These are phyloP conservation scores for Sphaeramia orbicularis DNA, from an alignment of 2,797 vertebrate genomes.

Conservation along the genomic window DNA sequence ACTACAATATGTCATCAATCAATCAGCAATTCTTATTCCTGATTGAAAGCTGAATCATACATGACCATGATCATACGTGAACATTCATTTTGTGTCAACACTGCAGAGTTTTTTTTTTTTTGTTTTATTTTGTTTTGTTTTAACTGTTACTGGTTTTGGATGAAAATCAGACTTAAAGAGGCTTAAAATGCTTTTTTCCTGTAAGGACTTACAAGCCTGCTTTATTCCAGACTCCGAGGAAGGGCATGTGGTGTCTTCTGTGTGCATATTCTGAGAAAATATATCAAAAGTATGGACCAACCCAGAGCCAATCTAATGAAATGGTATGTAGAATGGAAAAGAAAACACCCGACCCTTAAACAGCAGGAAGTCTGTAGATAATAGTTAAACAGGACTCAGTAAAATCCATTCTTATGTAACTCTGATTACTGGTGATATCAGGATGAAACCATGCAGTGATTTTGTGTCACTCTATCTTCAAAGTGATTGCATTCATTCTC, in stretches of 20 bases:
- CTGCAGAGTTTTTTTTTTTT: no score
- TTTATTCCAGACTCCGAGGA: slow-evolving; percentile 16
- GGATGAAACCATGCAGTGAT: slow-evolving; percentile 42
- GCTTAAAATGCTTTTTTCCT: neutral
- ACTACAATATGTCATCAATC: no score
- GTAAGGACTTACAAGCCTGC: slow-evolving; percentile 49
- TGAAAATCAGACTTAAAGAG: neutral
- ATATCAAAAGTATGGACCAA: slow-evolving; percentile 25
- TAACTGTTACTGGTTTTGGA: no score
- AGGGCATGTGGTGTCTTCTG: slow-evolving; percentile 33
- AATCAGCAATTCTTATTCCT: no score
- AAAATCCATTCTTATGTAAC: slow-evolving; percentile 17
- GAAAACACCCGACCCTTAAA: slow-evolving; percentile 31
- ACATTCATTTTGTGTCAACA: no score
- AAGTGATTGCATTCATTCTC: slow-evolving; percentile 26
- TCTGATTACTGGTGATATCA: slow-evolving; percentile 35
- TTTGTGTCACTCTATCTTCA: slow-evolving; percentile 20
- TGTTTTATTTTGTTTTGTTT: no score
- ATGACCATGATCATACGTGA: no score
- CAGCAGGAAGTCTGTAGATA: slow-evolving; percentile 20
- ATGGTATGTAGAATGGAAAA: slow-evolving; percentile 33
- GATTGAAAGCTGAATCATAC: no score
- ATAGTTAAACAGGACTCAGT: slow-evolving; percentile 20
- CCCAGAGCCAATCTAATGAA: slow-evolving; percentile 32
- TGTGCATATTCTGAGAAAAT: slow-evolving; percentile 37